A percentile compares a stretch with the other conserved stretches of the same genome.
Evolutionary conservation across 2,888 invertebrate genomes (phyloP).

Genomic region (Synergus laeviventris): DNA sequence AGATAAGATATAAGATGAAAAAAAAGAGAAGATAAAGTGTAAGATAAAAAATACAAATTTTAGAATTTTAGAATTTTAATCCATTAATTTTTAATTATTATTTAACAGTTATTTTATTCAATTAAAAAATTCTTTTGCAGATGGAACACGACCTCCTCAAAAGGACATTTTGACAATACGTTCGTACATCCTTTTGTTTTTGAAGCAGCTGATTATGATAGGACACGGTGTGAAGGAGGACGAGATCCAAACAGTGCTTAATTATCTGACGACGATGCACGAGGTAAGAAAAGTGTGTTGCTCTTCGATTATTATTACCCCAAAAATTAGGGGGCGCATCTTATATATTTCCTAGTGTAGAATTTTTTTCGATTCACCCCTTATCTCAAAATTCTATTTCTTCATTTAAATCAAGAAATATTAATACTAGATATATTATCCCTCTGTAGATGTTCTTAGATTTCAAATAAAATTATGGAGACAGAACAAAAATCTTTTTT

Average conservation of each 20-base stretch:
- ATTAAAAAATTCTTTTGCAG: constrained; percentile 77
- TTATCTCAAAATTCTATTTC: too few species aligned
- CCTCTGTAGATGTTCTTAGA: too few species aligned
- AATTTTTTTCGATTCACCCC: too few species aligned
- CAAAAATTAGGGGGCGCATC: too few species aligned
- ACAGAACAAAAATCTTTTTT: too few species aligned
- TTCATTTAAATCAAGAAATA: too few species aligned
- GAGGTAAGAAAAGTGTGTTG: constrained; percentile 81
- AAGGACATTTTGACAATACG: constrained; percentile 96
- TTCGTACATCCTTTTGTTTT: constrained; percentile 95
- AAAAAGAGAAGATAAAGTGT: too few species aligned
- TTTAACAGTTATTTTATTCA: neutral
- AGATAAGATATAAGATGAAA: too few species aligned
- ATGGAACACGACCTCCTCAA: constrained; percentile 95
- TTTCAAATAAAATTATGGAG: too few species aligned
- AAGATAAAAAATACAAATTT: too few species aligned
- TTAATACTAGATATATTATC: too few species aligned
- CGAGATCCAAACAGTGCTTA: constrained; percentile 98
- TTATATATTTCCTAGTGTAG: too few species aligned
- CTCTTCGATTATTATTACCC: neutral
- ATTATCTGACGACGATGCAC: constrained; percentile 98
- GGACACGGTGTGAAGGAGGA: constrained; percentile 98
- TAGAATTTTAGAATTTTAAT: neutral
- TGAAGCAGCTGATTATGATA: constrained; percentile 97
- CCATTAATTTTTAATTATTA: neutral